Evolutionary conservation across 2,888 invertebrate species (phyloP).

Genomic region (Gymnoscelis rufifasciata): DNA sequence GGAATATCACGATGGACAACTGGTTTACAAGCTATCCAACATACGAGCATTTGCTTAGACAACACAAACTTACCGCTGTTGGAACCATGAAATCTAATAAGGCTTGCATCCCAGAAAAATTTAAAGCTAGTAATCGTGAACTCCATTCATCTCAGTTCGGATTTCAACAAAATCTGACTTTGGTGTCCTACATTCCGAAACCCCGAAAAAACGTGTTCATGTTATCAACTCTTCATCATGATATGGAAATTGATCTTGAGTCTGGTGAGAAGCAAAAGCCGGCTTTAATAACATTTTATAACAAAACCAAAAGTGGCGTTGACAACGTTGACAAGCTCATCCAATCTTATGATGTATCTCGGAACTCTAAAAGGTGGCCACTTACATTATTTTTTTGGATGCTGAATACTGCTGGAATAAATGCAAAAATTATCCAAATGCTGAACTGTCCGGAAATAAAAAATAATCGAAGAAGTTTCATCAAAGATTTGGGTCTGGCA

Average conservation of each 20-base stretch:
- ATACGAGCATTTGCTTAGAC: background rate
- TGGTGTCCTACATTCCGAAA: background rate
- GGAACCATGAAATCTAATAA: background rate
- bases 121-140: background rate
- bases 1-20: background rate
- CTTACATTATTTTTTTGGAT: background rate
- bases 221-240: background rate
- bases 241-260: background rate
- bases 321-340: slow-evolving; percentile 11
- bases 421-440: too few relatives aligned
- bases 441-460: too few relatives aligned
- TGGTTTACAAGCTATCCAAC: background rate
- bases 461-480: too few relatives aligned
- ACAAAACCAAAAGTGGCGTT: background rate
- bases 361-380: background rate
- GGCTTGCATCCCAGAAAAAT: background rate
- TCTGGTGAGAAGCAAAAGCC: background rate
- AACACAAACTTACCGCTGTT: background rate
- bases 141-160: background rate
- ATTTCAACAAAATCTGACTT: background rate
- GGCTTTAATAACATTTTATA: background rate
- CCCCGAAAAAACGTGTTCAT: background rate
- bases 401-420: background rate
- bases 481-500: too few relatives aligned
- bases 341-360: background rate